Evolutionary conservation across 1,140 invertebrate genomes (phyloP), one percentile per base, ranked within the genome.

Genomic region (Panagrolaimus sp.): DNA sequence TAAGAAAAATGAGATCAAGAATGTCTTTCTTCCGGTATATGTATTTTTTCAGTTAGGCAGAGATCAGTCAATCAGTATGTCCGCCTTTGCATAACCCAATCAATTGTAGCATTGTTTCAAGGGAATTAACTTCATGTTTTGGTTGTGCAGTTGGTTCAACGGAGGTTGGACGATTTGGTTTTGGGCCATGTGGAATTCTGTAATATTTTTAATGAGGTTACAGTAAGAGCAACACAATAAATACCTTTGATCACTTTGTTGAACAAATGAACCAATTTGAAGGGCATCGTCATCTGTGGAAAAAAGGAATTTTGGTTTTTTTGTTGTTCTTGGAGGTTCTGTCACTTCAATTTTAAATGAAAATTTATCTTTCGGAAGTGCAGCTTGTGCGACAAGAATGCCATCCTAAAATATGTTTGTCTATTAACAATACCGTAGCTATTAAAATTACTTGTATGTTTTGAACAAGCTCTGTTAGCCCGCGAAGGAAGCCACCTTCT

Each of bases 101-200:
- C 73, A 79, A 79, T 51, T 76, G 74, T 46, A 76, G 66, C 76
- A 76, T 76, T 9, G 45, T 45, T 48, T 76, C 74, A 16, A 76
- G 72, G 5, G 74, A 65, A 44, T 79, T 79, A 44, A 53, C 9
- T 31, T 70, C 72, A n/a, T 20, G 51, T 38, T 65, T 63, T 14
- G 76, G 73, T n/a, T n/a, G n/a, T 1, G 44, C 27, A 31, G 13
- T 43, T 16, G 62, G 16, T 9, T 63, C 62, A 42, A 57, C 27
- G n/a, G 20, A 20, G 9, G 20, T 61, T 42, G 43, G 23, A 14
- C 53, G 31, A 3, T 72, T 31, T 48, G 43, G 64, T 27, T 66
- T 66, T 14, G 74, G 65, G 5, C 75, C 75, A 62, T 71, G 75
- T 31, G 45, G 14, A 38, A 69, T 67, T 46, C 65, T 67, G 47